These are phyloP conservation scores for Macaca nemestrina DNA, from an alignment of 2,113 vertebrate species.

Conservation along the genomic window DNA sequence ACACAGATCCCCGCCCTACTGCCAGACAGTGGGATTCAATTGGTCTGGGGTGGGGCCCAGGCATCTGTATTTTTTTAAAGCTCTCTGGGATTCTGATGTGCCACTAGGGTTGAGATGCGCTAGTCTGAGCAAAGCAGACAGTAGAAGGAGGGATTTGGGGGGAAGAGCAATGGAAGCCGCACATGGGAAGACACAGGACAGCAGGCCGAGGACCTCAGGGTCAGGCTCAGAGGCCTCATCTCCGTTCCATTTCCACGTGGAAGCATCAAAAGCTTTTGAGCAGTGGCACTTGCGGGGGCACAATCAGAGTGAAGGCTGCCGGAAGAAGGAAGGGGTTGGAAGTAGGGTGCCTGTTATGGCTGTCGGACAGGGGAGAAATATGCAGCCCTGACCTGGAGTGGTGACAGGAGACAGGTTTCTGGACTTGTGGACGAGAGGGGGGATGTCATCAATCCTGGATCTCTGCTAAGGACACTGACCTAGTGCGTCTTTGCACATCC, in stretches of 20 bases:
- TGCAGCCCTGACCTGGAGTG: background rate
- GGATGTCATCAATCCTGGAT: background rate
- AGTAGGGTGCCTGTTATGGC: fast-evolving
- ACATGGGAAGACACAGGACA: background rate
- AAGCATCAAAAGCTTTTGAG: background rate
- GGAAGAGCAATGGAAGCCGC: background rate
- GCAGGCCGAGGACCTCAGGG: background rate
- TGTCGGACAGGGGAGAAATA: background rate
- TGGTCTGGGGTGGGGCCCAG: background rate
- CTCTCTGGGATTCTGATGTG: background rate
- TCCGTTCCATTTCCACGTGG: background rate
- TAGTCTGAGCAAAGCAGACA: background rate
- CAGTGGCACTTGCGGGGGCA: background rate
- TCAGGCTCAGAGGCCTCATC: background rate
- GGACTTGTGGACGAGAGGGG: background rate
- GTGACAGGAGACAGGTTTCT: background rate
- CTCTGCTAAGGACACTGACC: background rate
- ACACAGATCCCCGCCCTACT: no score
- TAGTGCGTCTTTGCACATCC: background rate
- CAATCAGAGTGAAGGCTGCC: background rate
- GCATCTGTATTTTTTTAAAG: background rate
- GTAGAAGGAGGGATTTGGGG: no score
- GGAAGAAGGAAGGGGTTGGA: background rate
- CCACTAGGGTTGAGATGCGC: background rate
- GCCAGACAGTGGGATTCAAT: background rate